Evolutionary conservation across 2,797 vertebrate genomes (phyloP), one percentile per base, ranked within the genome.

Genomic region (Anolis apletophallus): DNA sequence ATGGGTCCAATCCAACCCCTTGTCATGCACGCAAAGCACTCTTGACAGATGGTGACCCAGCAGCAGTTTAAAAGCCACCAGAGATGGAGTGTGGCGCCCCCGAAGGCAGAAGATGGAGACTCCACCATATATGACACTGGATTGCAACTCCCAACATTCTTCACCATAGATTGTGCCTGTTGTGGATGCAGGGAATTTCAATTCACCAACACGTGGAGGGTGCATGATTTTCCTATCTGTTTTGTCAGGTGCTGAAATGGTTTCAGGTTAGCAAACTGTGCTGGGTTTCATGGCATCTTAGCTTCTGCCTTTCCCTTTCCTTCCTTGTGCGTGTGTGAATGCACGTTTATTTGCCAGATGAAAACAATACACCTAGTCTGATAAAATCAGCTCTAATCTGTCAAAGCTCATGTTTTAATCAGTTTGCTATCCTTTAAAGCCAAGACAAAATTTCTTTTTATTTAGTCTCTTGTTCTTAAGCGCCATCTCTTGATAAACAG

Each of bases 401-500:
- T 40, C 34, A 52, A 73, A 52, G 9, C 0, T n/a, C 21, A 23
- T 34, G 26, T 23, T 16, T 23, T 40, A 73, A 54, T 68, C 74
- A 61, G 2, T 73, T 69, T 50, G 40, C 68, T n/a, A 36, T 23
- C 34, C 4, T 67, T 81, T n/a, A 54, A 55, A 68, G 32, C 21
- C 19, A 67, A 23, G 10, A 5, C 52, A 85, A 72, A 12, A n/a
- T 50, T 54, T 11, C 11, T 50, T 75, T 75, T 90, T 87, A 64
- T 1, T 46, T 88, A 54, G 13, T 80, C 87, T 84, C 40, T 90
- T 91, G 59, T 54, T 88, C 55, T 89, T 78, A 85, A 88, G 16
- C 21, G 81, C 14, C 0, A 0, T 52, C 72, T 91, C 87, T 87
- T 87, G 85, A 89, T 89, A 91, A 79, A 52, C 59, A 32, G 80